Evolutionary conservation across 2,888 invertebrate genomes (phyloP).

Genomic region (Euspilapteryx auroguttella): DNA sequence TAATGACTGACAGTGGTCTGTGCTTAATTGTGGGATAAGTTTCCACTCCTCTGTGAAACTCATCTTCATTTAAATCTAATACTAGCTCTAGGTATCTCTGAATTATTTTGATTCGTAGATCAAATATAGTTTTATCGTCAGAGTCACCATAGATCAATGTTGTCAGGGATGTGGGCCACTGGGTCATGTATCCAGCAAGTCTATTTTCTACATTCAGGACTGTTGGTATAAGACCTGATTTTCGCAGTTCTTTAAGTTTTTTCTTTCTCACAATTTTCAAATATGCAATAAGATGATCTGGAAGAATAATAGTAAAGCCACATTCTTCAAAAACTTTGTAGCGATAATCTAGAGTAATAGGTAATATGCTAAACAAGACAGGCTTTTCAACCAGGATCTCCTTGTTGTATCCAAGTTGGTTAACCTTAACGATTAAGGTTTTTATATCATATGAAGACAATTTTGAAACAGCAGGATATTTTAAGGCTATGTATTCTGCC

Average conservation of each 20-base stretch:
- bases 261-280: constrained; percentile 27
- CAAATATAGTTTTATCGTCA: constrained; percentile 22
- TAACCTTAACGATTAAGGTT: constrained; percentile 19
- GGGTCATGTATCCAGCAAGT: constrained; percentile 38
- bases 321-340: constrained; percentile 39
- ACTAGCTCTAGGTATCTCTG: constrained; percentile 42
- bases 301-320: constrained; percentile 24
- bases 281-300: constrained; percentile 21
- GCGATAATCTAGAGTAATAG: constrained; percentile 33
- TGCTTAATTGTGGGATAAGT: constrained; percentile 50
- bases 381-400: constrained; percentile 25
- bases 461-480: constrained; percentile 31
- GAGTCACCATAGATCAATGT: constrained; percentile 31
- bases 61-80: constrained; percentile 31
- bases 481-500: constrained; percentile 27
- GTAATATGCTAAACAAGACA: constrained; percentile 28
- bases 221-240: constrained; percentile 16
- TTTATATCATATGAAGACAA: constrained; percentile 18
- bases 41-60: constrained; percentile 31
- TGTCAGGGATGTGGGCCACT: constrained; percentile 51
- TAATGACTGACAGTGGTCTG: constrained; percentile 35
- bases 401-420: constrained; percentile 24
- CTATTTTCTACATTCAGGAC: constrained; percentile 37
- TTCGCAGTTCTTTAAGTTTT: constrained; percentile 29
- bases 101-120: constrained; percentile 36